Evolutionary conservation across 2,888 invertebrate genomes (phyloP), one percentile per base, ranked within the genome.

Genomic region (Linnaemya tessellans): DNA sequence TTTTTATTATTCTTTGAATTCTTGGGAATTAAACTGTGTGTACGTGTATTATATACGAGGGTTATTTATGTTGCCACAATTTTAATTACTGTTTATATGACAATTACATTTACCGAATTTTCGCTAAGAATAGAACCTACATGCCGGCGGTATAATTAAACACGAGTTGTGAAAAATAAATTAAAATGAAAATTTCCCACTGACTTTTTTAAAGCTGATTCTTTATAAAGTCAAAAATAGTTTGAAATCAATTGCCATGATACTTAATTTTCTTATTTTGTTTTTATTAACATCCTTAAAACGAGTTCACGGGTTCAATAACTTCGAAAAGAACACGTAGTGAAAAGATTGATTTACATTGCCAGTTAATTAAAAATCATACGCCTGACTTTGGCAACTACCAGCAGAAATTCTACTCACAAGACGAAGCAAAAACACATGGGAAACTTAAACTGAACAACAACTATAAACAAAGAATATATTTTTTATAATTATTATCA

Each of bases 1-100:
- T 70, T 62, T 25, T 41, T 51, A 20, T 62, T 15, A 62, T 70
- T 70, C 51, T 25, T 41, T 62, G 20, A 3, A 51, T 41, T 68
- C 46, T 25, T 5, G 60, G 62, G 30, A 60, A 41, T 70, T 41
- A 41, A 79, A 56, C 10, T 22, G 41, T 41, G 1, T 65, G 11
- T 11, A n/a, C n/a, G 30, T 3, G 5, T 30, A 30, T 30, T 2
- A 30, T 30, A 15, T 41, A 41, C 41, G 30, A 35, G 25, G 46
- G 49, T 41, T 11, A 41, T 41, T 30, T 3, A 5, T 30, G 30
- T 30, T 30, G 5, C 30, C 30, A 30, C 30, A 30, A 30, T 3
- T 5, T 2, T 30, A 30, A 30, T 3, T n/a, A n/a, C n/a, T n/a
- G n/a, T n/a, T n/a, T n/a, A n/a, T n/a, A n/a, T n/a, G n/a, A n/a